Evolutionary conservation across 2,888 invertebrate genomes (phyloP).

Genomic region (Agriopis marginaria): DNA sequence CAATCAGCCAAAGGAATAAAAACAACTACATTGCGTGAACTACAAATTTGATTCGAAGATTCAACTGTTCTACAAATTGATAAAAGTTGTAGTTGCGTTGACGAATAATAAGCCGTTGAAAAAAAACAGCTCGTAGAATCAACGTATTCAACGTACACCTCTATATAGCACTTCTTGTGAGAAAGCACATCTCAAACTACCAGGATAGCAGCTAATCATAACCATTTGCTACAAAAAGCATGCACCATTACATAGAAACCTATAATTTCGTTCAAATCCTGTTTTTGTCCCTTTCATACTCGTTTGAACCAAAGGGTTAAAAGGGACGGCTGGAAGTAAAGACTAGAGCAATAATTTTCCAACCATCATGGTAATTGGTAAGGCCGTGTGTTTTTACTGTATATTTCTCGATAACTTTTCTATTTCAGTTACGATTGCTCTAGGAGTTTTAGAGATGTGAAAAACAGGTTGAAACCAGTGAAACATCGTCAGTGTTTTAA

Average conservation of each 20-base stretch:
- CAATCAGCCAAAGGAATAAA: no score
- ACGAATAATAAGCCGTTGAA: no score
- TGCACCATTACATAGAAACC: slow-evolving; percentile 52
- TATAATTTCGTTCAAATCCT: slow-evolving; percentile 52
- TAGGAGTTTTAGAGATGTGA: neutral
- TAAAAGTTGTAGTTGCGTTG: no score
- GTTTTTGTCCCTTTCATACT: slow-evolving; percentile 36
- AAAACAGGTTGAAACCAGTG: neutral
- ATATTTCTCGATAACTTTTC: slow-evolving; percentile 59
- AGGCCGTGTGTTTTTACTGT: slow-evolving; percentile 55
- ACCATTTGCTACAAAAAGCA: slow-evolving; percentile 46
- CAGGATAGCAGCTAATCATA: slow-evolving; percentile 42
- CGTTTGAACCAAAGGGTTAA: slow-evolving; percentile 38
- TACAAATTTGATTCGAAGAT: no score
- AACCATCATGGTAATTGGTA: slow-evolving; percentile 66
- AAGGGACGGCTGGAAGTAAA: slow-evolving; percentile 55
- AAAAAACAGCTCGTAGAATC: no score
- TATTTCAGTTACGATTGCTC: slow-evolving; percentile 46
- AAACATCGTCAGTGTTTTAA: no score
- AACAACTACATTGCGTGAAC: no score
- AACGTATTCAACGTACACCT: no score
- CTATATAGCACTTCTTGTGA: neutral
- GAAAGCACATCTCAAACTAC: slow-evolving; percentile 7
- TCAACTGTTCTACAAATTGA: no score
- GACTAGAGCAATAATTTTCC: slow-evolving; percentile 61